Evolutionary conservation across 2,113 vertebrate genomes (phyloP), one percentile per base, ranked within the genome.

Genomic region (Oryzias melastigma): DNA sequence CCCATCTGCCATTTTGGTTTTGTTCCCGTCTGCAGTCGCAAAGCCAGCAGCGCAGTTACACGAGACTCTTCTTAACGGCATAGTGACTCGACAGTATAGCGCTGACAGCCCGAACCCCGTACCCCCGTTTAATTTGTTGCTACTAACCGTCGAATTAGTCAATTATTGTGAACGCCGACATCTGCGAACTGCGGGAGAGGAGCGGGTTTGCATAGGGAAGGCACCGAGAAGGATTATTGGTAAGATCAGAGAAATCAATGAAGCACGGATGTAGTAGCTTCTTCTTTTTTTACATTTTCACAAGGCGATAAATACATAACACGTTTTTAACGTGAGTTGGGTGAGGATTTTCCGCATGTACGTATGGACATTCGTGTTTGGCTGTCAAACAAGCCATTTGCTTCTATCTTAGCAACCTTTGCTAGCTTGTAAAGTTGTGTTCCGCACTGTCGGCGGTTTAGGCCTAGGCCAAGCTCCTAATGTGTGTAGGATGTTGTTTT

Each of bases 1-100:
- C 61, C 73, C 54, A 82, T 79, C 90, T 92, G 92, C 92, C 92
- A 93, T 93, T 92, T 93, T 93, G 92, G 91, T 93, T 93, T 93
- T 92, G 92, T 93, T 92, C 91, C 89, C 83, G 87, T 89, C 82
- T 83, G 82, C 88, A 86, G 90, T 87, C 84, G 66, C 81, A 73
- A 88, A 89, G 83, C 83, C 87, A 82, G 84, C 78, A 86, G 60
- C 84, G 84, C 87, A 80, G 81, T 71, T 72, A 80, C 77, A 87
- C 49, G 73, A 77, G 65, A 76, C 81, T 72, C 74, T 66, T 68
- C 58, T 48, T 55, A 77, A 72, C 76, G 83, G 77, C 82, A 71
- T 77, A 87, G 91, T 93, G 92, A 93, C 92, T 93, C 92, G 90
- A 89, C 91, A 92, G 43, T 89, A 89, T 83, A 90, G 82, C 45